Evolutionary conservation across 2,797 vertebrate species (phyloP).

Genomic region (Okamejei kenojei): DNA sequence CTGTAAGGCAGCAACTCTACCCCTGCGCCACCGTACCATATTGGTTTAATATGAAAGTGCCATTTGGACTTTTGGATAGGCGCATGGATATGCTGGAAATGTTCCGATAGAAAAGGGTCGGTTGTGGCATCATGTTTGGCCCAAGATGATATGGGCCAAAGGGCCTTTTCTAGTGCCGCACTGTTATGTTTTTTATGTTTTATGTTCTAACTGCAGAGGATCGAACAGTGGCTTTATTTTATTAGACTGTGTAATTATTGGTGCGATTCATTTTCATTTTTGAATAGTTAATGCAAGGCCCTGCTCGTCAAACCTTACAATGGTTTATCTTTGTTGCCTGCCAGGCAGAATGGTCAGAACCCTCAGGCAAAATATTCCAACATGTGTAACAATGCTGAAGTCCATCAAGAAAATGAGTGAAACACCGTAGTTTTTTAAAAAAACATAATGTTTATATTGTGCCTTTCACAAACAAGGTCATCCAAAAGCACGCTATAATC

Average conservation of each 20-base stretch:
- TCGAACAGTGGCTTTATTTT: neutral
- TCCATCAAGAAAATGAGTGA: neutral
- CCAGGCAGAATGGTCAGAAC: neutral
- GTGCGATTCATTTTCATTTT: neutral
- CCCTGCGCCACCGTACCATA: no score
- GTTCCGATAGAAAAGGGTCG: no score
- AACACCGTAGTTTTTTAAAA: neutral
- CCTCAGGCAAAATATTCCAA: neutral
- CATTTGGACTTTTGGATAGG: no score
- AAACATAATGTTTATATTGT: neutral
- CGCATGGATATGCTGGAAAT: no score
- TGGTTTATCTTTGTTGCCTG: neutral
- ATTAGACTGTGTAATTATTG: neutral
- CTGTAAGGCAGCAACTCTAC: no score
- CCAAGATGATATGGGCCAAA: no score
- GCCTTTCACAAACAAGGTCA: neutral
- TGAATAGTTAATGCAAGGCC: neutral
- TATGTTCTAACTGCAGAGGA: neutral
- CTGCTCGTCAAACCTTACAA: neutral
- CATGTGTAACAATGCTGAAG: no score
- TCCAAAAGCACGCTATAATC: neutral
- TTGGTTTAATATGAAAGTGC: no score
- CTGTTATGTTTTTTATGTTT: no score
- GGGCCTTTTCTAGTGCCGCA: no score
- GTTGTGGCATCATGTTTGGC: no score